These are phyloP conservation scores for Arnoldichthys spilopterus DNA, from an alignment of 2,797 vertebrate species.

Conservation along the genomic window DNA sequence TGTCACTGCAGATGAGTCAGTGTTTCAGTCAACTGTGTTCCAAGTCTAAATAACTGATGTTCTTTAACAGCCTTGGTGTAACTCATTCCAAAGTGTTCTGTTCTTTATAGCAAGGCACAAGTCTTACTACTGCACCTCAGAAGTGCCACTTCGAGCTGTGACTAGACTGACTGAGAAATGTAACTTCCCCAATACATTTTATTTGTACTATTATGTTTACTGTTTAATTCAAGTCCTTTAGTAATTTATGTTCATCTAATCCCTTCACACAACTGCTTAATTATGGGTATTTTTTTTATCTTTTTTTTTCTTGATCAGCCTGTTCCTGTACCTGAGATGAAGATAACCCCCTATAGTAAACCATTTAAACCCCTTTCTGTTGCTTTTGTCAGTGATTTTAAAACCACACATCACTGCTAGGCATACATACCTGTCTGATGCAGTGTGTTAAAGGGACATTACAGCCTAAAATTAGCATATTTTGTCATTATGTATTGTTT, in stretches of 20 bases:
- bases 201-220: slow-evolving; percentile 55
- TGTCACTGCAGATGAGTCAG: background rate
- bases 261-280: slow-evolving; percentile 45
- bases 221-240: slow-evolving; percentile 45
- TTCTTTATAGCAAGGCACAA: background rate
- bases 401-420: background rate
- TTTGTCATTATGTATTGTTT: no score
- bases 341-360: slow-evolving; percentile 59
- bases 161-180: slow-evolving; percentile 26
- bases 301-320: slow-evolving; percentile 43
- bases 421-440: background rate
- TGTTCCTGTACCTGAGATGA: slow-evolving; percentile 61
- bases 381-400: slow-evolving; percentile 41
- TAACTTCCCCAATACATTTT: slow-evolving; percentile 28
- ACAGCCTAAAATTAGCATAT: no score
- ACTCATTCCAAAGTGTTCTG: slow-evolving; percentile 1
- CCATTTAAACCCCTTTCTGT: slow-evolving; percentile 47
- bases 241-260: slow-evolving; percentile 46
- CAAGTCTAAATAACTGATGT: background rate
- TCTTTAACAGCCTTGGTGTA: background rate
- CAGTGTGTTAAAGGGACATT: no score
- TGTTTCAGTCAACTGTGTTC: background rate
- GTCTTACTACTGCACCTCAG: slow-evolving; percentile 25
- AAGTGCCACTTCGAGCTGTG: slow-evolving; percentile 9
- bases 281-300: slow-evolving; percentile 32